These are phyloP conservation scores for Ornithorhynchus anatinus DNA, from an alignment of 2,113 vertebrate species.

Conservation along the genomic window DNA sequence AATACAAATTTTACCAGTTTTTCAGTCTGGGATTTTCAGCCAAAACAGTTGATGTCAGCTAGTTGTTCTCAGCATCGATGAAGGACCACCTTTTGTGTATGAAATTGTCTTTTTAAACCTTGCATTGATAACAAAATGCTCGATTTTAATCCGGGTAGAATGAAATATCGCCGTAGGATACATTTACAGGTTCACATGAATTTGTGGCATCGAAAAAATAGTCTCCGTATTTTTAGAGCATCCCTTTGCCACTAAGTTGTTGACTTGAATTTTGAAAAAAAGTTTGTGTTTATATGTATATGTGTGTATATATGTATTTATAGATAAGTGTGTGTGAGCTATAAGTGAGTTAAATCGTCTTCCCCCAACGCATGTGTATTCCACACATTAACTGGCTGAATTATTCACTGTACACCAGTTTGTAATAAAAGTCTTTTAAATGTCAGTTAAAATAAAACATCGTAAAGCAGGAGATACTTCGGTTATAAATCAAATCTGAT, in stretches of 20 bases:
- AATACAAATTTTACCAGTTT: slow-evolving; percentile 36
- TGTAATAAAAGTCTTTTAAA: slow-evolving; percentile 68
- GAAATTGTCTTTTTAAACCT: slow-evolving; percentile 50
- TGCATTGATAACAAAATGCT: slow-evolving; percentile 38
- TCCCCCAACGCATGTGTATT: slow-evolving; percentile 71
- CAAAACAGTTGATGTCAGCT: slow-evolving; percentile 31
- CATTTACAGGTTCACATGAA: slow-evolving; percentile 64
- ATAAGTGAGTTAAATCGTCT: slow-evolving; percentile 71
- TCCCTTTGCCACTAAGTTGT: slow-evolving; percentile 76
- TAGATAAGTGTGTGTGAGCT: slow-evolving; percentile 72
- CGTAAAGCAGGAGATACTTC: slow-evolving; percentile 67
- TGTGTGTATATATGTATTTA: slow-evolving; percentile 80
- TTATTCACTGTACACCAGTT: slow-evolving; percentile 69
- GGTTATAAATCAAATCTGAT: slow-evolving; percentile 65
- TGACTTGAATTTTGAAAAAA: slow-evolving; percentile 75
- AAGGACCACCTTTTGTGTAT: slow-evolving; percentile 68
- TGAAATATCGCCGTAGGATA: slow-evolving; percentile 69
- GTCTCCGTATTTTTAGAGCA: slow-evolving; percentile 69
- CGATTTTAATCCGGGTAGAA: slow-evolving; percentile 63
- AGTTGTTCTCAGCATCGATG: slow-evolving; percentile 52
- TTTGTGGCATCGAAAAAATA: slow-evolving; percentile 63
- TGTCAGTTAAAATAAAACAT: slow-evolving; percentile 62
- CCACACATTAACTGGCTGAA: slow-evolving; percentile 72
- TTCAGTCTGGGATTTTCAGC: slow-evolving; percentile 49
- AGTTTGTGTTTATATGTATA: slow-evolving; percentile 76